phyloP scores from a whole-genome alignment of 2,113 vertebrate genomes.

The Pimephales promelas region DNA sequence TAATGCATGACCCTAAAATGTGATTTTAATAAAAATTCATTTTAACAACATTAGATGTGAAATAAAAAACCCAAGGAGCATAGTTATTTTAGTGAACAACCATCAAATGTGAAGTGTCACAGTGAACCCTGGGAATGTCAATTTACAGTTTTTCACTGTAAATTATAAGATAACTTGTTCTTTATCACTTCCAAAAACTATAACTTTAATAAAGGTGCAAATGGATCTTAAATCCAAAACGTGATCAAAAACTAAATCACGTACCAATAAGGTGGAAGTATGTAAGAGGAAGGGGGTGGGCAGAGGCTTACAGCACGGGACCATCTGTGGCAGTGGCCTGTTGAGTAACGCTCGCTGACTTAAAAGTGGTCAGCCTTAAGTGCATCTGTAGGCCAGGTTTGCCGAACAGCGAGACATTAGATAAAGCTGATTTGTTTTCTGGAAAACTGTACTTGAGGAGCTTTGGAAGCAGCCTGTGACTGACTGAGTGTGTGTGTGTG shows the following conservation, averaged over 20 bases:
- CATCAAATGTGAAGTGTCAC: neutral
- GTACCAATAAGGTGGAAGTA: slow-evolving; percentile 49
- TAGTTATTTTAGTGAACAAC: neutral
- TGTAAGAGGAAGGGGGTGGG: slow-evolving; percentile 46
- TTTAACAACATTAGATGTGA: too few species aligned
- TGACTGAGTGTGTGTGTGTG: slow-evolving; percentile 50
- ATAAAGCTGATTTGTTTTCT: slow-evolving; percentile 79
- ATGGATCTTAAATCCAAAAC: neutral
- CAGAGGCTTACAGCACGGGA: slow-evolving; percentile 65
- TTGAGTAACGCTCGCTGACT: slow-evolving; percentile 72
- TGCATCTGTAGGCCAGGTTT: slow-evolving; percentile 78
- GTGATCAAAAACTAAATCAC: slow-evolving; percentile 5
- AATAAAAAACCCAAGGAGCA: too few species aligned
- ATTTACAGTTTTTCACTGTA: neutral
- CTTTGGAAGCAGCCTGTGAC: slow-evolving; percentile 64
- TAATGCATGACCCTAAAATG: too few species aligned
- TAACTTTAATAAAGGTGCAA: too few species aligned
- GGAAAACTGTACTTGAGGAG: slow-evolving; percentile 74
- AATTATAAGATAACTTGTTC: neutral
- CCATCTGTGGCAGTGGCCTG: slow-evolving; percentile 74
- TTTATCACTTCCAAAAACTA: neutral
- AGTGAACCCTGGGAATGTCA: neutral
- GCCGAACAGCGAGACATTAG: slow-evolving; percentile 76
- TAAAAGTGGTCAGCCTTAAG: slow-evolving; percentile 68
- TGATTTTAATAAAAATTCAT: too few species aligned